Evolutionary conservation across 2,113 vertebrate species (phyloP).

Genomic region (Chelonoidis abingdonii): DNA sequence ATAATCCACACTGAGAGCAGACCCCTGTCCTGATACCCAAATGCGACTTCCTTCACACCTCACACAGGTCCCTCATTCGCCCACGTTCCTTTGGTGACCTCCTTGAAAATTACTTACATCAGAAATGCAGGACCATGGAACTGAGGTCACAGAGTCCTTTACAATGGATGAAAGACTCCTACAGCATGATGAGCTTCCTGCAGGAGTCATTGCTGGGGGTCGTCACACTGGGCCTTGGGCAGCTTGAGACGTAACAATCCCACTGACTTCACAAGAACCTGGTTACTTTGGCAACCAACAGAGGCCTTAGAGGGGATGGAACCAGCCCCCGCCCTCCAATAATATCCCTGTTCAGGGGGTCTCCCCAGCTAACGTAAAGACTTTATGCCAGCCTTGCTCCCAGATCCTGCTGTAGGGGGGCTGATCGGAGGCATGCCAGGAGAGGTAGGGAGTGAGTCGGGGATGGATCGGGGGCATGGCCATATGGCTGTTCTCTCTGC

Average conservation of each 20-base stretch:
- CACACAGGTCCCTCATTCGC: neutral
- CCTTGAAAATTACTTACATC: rapidly evolving
- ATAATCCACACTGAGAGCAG: neutral
- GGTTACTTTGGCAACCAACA: neutral
- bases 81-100: neutral
- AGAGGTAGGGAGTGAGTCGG: neutral
- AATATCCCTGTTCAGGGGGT: neutral
- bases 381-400: neutral
- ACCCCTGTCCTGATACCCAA: neutral
- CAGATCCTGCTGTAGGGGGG: rapidly evolving
- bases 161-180: neutral
- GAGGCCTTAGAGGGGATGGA: neutral
- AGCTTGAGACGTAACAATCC: rapidly evolving
- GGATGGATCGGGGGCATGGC: neutral
- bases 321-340: neutral
- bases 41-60: too few species aligned
- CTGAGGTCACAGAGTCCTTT: neutral
- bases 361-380: neutral
- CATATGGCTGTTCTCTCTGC: neutral
- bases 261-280: neutral
- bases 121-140: neutral
- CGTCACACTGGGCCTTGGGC: neutral
- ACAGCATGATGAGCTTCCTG: neutral
- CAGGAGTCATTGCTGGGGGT: neutral
- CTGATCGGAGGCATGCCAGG: rapidly evolving